Percentiles rank a stretch among this genome's conserved stretches.
phyloP scores from a whole-genome alignment of 2,888 invertebrate species.

The Blera fallax region DNA sequence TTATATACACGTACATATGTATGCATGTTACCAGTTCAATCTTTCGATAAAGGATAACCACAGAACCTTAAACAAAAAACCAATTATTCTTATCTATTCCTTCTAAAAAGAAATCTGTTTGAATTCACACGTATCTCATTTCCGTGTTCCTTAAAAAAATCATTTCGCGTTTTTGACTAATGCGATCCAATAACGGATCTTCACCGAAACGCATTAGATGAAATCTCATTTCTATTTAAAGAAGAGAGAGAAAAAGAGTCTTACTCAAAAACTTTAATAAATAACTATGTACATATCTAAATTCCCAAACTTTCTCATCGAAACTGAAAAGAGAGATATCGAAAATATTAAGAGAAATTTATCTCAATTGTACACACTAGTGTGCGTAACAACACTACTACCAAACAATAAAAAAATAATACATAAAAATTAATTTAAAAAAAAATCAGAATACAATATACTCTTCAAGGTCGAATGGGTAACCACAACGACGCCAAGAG shows the following conservation, averaged over 20 bases:
- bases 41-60: not conserved
- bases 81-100: not conserved
- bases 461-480: slow-evolving; percentile 71
- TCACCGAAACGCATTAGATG: not conserved
- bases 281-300: too few species aligned
- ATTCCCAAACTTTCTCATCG: not conserved
- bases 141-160: slow-evolving; percentile 9
- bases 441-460: slow-evolving; percentile 32
- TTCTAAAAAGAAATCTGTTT: not conserved
- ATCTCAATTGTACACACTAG: not conserved
- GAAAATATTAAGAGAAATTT: slow-evolving; percentile 14
- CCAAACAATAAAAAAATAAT: slow-evolving; percentile 38
- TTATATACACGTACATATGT: too few species aligned
- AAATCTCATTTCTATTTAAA: not conserved
- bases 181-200: slow-evolving; percentile 19
- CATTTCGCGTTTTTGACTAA: not conserved
- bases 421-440: not conserved
- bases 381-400: slow-evolving; percentile 26
- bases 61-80: not conserved
- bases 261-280: too few species aligned
- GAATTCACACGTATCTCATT: not conserved
- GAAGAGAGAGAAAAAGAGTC: not conserved
- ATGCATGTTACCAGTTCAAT: too few species aligned
- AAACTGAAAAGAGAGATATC: not conserved
- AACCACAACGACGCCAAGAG: slow-evolving; percentile 62